A percentile compares a stretch with the other conserved stretches of the same genome.
Evolutionary conservation across 2,797 vertebrate genomes (phyloP).

Genomic region (Parotocinclus haroldoi): DNA sequence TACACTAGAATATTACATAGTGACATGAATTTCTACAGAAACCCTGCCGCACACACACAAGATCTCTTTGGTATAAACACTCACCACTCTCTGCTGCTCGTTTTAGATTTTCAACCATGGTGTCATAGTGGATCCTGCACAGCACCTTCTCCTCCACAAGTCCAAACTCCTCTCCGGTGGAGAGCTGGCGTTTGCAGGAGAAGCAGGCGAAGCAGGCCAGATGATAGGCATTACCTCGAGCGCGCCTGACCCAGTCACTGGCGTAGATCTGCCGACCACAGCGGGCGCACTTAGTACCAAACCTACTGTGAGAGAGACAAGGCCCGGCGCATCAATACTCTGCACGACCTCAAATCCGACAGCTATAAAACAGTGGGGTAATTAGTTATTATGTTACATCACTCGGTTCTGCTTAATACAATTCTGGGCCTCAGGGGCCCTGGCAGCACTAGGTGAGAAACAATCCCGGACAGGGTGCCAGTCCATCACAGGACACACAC

Average conservation of each 20-base stretch:
- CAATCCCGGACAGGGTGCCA: too few relatives aligned
- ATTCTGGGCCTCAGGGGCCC: too few relatives aligned
- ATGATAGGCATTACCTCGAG: constrained; percentile 94
- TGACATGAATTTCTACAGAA: too few relatives aligned
- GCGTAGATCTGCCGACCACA: constrained; percentile 96
- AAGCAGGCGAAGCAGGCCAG: constrained; percentile 97
- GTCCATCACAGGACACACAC: too few relatives aligned
- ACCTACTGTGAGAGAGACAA: constrained; percentile 82
- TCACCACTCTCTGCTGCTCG: constrained; percentile 93
- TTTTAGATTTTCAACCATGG: constrained; percentile 98
- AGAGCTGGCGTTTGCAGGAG: constrained; percentile 96
- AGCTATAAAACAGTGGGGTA: too few relatives aligned
- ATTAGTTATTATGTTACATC: too few relatives aligned
- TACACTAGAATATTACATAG: background rate
- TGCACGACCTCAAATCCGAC: too few relatives aligned
- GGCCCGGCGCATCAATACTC: constrained; percentile 34
- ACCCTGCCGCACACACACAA: too few relatives aligned
- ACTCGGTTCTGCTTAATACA: background rate
- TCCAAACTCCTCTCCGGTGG: constrained; percentile 96
- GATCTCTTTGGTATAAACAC: constrained; percentile 27
- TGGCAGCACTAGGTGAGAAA: too few relatives aligned
- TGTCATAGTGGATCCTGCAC: constrained; percentile 97
- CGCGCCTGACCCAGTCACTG: constrained; percentile 97
- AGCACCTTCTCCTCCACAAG: constrained; percentile 97
- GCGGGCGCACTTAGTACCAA: constrained; percentile 97